These are phyloP conservation scores for Cheilosia variabilis DNA, from an alignment of 2,888 invertebrate genomes.

Conservation along the genomic window DNA sequence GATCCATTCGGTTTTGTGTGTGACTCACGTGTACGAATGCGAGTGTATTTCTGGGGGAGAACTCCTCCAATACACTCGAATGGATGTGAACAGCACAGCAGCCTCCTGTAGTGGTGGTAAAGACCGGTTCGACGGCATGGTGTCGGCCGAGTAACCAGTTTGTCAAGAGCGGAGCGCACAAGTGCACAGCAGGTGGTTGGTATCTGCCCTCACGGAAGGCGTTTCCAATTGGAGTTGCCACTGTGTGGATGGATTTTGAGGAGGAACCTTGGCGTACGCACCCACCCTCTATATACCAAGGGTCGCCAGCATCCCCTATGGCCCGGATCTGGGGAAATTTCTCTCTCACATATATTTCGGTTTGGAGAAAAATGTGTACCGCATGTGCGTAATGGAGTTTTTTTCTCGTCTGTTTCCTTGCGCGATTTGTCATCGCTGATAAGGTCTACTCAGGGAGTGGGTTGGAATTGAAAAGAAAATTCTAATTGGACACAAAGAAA, in stretches of 20 bases:
- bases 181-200: slow-evolving; percentile 76
- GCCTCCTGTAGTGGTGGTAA: slow-evolving; percentile 11
- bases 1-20: slow-evolving; percentile 35
- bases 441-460: slow-evolving; percentile 39
- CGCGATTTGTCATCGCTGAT: slow-evolving; percentile 21
- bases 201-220: slow-evolving; percentile 70
- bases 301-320: slow-evolving; percentile 62
- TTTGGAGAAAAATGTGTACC: slow-evolving; percentile 46
- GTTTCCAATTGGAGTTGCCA: slow-evolving; percentile 70
- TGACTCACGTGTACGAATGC: slow-evolving; percentile 48
- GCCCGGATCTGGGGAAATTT: slow-evolving; percentile 50
- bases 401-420: not conserved
- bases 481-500: slow-evolving; percentile 73
- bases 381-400: not conserved
- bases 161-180: slow-evolving; percentile 61
- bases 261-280: slow-evolving; percentile 70
- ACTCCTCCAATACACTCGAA: not conserved
- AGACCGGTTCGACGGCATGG: slow-evolving; percentile 60
- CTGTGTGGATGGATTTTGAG: slow-evolving; percentile 23
- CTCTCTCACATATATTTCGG: slow-evolving; percentile 36
- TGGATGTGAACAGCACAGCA: too few species aligned
- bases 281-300: slow-evolving; percentile 72
- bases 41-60: not conserved
- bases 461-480: slow-evolving; percentile 56
- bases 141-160: slow-evolving; percentile 28